A percentile compares a stretch with the other conserved stretches of the same genome.
Conservation (phyloP, 2,888 invertebrate genomes). For the Drosophila mayaguana region DNA sequence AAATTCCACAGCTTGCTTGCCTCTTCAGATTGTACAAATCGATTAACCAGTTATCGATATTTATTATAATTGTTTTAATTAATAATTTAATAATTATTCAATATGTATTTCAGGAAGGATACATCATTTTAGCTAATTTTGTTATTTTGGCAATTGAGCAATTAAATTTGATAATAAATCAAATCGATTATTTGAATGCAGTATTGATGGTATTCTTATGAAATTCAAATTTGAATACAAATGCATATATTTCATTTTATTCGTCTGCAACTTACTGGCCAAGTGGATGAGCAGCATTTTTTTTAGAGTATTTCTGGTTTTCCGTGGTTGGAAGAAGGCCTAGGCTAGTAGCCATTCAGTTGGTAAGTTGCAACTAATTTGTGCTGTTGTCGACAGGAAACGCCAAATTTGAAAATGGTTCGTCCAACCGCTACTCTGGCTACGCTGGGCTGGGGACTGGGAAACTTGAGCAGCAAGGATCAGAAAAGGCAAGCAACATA, state of each 20-base stretch:
- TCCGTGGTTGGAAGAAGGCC: neutral
- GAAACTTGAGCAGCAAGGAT: constrained; percentile 18
- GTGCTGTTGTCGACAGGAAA: constrained; percentile 40
- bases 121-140: too few species aligned
- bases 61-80: neutral
- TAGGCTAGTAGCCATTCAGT: constrained; percentile 7
- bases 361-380: constrained; percentile 45
- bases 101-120: too few species aligned
- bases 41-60: neutral
- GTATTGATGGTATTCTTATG: neutral
- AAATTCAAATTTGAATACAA: neutral
- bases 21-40: neutral
- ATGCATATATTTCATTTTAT: too few species aligned
- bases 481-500: constrained; percentile 4
- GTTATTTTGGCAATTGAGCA: too few species aligned
- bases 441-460: neutral
- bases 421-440: constrained; percentile 11
- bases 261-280: neutral
- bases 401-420: constrained; percentile 54
- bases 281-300: neutral
- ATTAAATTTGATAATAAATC: neutral
- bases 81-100: too few species aligned
- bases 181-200: neutral
- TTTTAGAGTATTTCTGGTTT: neutral
- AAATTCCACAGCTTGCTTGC: too few species aligned